A percentile compares a stretch with the other conserved stretches of the same genome.
Conservation (phyloP, 1,140 invertebrate genomes). For the Varroa destructor region DNA sequence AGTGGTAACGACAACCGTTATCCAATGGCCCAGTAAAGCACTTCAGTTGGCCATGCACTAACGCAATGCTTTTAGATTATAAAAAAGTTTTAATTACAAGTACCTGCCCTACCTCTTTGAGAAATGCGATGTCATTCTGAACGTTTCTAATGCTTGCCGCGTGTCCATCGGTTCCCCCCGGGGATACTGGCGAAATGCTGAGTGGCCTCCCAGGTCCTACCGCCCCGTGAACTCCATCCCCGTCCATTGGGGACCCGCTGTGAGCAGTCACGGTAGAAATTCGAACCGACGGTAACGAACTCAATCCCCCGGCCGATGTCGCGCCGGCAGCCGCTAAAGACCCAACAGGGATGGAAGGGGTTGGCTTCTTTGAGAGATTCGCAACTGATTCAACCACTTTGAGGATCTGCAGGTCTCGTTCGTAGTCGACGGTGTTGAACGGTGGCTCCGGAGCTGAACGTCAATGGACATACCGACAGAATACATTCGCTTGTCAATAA, state of each 20-base stretch:
- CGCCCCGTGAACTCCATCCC: background rate
- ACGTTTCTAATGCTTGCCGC: background rate
- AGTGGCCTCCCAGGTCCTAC: background rate
- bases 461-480: no score
- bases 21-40: no score
- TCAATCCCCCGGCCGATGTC: background rate
- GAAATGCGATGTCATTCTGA: background rate
- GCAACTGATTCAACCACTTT: slow-evolving; percentile 15
- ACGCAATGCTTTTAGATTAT: no score
- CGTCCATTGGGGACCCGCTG: slow-evolving; percentile 9
- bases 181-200: slow-evolving; percentile 9
- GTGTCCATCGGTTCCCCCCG: background rate
- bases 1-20: no score
- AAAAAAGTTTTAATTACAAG: no score
- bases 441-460: no score
- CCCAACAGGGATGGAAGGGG: background rate
- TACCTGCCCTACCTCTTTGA: background rate
- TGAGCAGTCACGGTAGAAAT: slow-evolving; percentile 8
- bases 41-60: no score
- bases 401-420: slow-evolving; percentile 14
- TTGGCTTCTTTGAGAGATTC: slow-evolving; percentile 27
- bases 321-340: background rate
- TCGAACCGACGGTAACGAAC: slow-evolving; percentile 11
- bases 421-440: slow-evolving; percentile 1
- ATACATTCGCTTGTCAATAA: no score